A percentile compares a stretch with the other conserved stretches of the same genome.
Evolutionary conservation across 2,888 invertebrate genomes (phyloP).

Genomic region (Parnassius mnemosyne): DNA sequence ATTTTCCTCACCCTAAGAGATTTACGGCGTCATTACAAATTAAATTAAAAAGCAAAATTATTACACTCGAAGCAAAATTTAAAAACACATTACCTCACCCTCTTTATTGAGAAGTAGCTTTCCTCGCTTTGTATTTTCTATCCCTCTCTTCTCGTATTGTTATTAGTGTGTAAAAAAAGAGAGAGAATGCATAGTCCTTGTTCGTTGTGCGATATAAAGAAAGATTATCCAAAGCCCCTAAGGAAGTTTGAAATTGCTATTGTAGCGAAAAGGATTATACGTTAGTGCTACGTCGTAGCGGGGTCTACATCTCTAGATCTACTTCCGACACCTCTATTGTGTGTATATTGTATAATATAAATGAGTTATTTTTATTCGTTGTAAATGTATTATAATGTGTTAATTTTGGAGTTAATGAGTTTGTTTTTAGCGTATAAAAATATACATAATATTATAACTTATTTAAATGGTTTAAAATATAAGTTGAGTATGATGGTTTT

Average conservation of each 20-base stretch:
- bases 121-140: conserved; percentile 51
- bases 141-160: conserved; percentile 42
- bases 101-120: conserved; percentile 76
- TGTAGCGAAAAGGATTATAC: conserved; percentile 82
- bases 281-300: conserved; percentile 78
- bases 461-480: too few species aligned
- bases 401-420: too few species aligned
- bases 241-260: conserved; percentile 82
- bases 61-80: conserved; percentile 78
- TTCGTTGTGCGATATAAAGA: conserved; percentile 78
- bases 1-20: conserved; percentile 52
- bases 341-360: conserved; percentile 13
- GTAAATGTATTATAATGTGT: not conserved
- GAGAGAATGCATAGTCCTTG: conserved; percentile 52
- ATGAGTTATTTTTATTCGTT: not conserved
- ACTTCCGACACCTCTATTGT: conserved; percentile 33
- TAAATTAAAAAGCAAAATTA: conserved; percentile 80
- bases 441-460: too few species aligned
- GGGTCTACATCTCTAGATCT: conserved; percentile 58
- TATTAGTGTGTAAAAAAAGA: conserved; percentile 44
- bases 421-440: too few species aligned
- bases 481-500: too few species aligned
- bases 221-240: conserved; percentile 81
- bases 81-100: conserved; percentile 77
- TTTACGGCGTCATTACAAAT: conserved; percentile 70